A percentile compares a stretch with the other conserved stretches of the same genome.
phyloP scores from a whole-genome alignment of 1,140 invertebrate genomes.

The Bombus impatiens region DNA sequence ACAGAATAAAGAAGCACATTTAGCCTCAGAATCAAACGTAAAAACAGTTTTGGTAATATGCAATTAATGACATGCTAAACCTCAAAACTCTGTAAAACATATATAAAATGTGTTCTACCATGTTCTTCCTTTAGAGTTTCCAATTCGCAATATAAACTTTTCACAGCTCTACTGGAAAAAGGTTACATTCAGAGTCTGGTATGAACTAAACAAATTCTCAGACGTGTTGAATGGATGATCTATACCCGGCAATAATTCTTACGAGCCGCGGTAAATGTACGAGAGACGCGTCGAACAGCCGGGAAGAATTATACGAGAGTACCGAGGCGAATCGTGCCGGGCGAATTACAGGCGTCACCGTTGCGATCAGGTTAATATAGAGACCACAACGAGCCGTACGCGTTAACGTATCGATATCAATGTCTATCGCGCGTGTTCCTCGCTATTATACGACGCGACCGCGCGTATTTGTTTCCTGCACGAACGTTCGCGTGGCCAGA shows the following conservation, averaged over 20 bases:
- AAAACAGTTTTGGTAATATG: too few relatives aligned
- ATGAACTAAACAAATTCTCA: constrained; percentile 2
- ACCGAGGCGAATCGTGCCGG: constrained; percentile 1
- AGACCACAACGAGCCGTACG: background rate
- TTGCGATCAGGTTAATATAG: constrained; percentile 7
- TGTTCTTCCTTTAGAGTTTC: too few relatives aligned
- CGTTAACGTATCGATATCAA: constrained; percentile 21
- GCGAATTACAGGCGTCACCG: constrained; percentile 21
- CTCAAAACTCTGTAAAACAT: too few relatives aligned
- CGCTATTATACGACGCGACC: constrained; percentile 17
- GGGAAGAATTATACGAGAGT: constrained; percentile 2
- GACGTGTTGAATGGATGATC: constrained; percentile 4
- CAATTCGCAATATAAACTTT: too few relatives aligned
- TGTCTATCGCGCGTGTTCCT: background rate
- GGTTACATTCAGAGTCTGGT: background rate
- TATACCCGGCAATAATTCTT: constrained; percentile 4
- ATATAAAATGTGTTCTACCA: background rate
- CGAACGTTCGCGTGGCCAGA: constrained; percentile 21
- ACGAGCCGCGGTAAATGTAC: background rate
- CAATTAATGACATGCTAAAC: too few relatives aligned
- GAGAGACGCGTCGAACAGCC: background rate
- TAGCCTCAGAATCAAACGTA: too few relatives aligned
- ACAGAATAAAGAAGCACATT: too few relatives aligned
- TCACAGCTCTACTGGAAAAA: background rate
- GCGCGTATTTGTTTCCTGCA: constrained; percentile 18